Base-by-base conservation (phyloP, 2,113 vertebrate species). In the Coturnix japonica region DNA sequence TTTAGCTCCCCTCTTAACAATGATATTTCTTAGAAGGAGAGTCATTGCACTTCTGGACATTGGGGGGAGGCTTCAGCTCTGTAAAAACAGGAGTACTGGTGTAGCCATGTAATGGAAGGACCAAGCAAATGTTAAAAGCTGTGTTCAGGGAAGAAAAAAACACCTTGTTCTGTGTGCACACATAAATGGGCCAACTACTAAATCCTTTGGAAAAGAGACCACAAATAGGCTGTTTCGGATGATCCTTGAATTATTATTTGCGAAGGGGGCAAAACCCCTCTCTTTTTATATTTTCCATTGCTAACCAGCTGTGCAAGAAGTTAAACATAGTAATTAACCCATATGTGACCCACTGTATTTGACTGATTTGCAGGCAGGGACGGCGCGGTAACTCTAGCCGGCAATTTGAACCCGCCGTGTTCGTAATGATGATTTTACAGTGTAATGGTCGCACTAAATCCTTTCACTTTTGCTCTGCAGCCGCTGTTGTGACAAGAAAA, bases 401-500 rank as follows among this genome's bases (percentile, higher is more conserved):
- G 97, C 97, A 97, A 97, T 96, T 97, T 96, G 97, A 98, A 95
- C 97, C 97, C 92, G 96, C 97, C 97, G 81, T 97, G 95, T 97
- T 96, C 87, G 91, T 98, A 97, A 97, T 97, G 97, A 97, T 95
- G 96, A 97, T 97, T 98, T 97, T 97, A 97, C 96, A 95, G 96
- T 95, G 97, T 97, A 97, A 97, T 97, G 97, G 95, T 97, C 77
- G 95, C 97, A 97, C 97, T 98, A 98, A 98, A 98, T 97, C 97
- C 97, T 98, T 94, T 97, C 51, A 81, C 93, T 97, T 97, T 98
- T 97, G 91, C 94, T 97, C 97, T 66, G 75, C 96, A 99, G 99
- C 98, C 99, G 99, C 98, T 99, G 99, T 98, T 99, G 99, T 97
- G 99, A 99, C 98, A 99, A 99, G 98, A 99, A 99, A 97, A 99